phyloP scores from a whole-genome alignment of 2,797 vertebrate species.

The Accipiter superciliosus region DNA sequence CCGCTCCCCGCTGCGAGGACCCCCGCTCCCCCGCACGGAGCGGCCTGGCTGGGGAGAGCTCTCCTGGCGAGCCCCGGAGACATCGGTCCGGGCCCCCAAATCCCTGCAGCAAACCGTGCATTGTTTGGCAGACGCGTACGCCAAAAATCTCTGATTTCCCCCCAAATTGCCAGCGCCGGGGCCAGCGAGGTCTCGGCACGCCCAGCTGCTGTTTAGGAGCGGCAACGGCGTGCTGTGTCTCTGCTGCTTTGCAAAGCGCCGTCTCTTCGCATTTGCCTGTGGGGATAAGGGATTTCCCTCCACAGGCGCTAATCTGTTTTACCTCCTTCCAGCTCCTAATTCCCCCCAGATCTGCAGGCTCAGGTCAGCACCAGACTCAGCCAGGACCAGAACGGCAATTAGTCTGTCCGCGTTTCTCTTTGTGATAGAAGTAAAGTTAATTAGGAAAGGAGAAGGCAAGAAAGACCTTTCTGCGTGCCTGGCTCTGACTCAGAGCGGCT shows the following conservation, averaged over 20 bases:
- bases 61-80: fast-evolving
- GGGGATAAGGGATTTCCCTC: constrained; percentile 11
- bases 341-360: not conserved
- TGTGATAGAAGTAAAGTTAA: not conserved
- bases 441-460: not conserved
- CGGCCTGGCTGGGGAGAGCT: not conserved
- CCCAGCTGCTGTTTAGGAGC: not conserved
- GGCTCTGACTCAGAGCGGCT: not conserved
- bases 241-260: not conserved
- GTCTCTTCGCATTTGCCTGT: not conserved
- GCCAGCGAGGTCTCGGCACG: fast-evolving
- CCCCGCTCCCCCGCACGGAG: fast-evolving
- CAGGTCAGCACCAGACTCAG: not conserved
- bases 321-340: constrained; percentile 54
- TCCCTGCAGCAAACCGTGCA: fast-evolving
- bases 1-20: not conserved
- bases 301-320: constrained; percentile 32
- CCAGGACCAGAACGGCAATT: not conserved
- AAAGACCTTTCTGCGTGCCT: not conserved
- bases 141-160: not conserved
- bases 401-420: not conserved
- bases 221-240: fast-evolving
- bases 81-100: not conserved
- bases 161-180: fast-evolving
- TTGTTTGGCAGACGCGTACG: fast-evolving